Percentiles rank a stretch among this genome's conserved stretches.
phyloP scores from a whole-genome alignment of 2,888 invertebrate species.

The Xestoiulus laeticollis region DNA sequence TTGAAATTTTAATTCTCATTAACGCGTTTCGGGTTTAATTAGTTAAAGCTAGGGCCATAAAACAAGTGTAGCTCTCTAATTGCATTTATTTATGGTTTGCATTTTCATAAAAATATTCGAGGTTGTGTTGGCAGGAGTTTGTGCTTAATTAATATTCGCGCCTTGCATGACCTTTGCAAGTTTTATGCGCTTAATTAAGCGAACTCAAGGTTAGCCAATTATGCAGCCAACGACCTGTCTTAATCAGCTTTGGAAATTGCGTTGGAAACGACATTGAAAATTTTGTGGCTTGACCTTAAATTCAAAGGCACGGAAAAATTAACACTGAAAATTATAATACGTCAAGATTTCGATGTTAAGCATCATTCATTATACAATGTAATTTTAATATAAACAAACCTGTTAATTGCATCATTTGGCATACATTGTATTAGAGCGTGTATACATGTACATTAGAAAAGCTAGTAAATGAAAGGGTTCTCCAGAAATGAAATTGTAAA shows the following conservation, averaged over 20 bases:
- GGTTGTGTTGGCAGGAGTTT: not conserved
- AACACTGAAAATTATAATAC: not conserved
- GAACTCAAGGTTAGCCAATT: conserved; percentile 20
- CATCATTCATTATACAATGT: not conserved
- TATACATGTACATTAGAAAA: no score
- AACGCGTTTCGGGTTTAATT: not conserved
- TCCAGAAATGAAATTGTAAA: no score
- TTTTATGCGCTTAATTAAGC: conserved; percentile 24
- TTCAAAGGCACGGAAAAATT: not conserved
- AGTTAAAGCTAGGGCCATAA: no score
- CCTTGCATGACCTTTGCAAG: not conserved
- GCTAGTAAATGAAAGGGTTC: no score
- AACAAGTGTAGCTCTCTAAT: not conserved
- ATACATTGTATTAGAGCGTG: no score
- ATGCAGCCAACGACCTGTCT: conserved; percentile 24
- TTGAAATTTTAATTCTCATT: not conserved
- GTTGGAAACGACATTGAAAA: conserved; percentile 18
- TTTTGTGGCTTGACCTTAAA: not conserved
- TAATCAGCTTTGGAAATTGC: not conserved
- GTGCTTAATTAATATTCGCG: conserved; percentile 21
- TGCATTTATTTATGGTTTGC: not conserved
- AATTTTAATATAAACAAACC: not conserved
- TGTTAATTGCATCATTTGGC: not conserved
- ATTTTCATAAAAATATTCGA: not conserved
- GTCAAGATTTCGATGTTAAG: not conserved